A percentile compares a stretch with the other conserved stretches of the same genome.
These are phyloP conservation scores for Dryas iulia DNA, from an alignment of 1,140 invertebrate species.

Conservation along the genomic window DNA sequence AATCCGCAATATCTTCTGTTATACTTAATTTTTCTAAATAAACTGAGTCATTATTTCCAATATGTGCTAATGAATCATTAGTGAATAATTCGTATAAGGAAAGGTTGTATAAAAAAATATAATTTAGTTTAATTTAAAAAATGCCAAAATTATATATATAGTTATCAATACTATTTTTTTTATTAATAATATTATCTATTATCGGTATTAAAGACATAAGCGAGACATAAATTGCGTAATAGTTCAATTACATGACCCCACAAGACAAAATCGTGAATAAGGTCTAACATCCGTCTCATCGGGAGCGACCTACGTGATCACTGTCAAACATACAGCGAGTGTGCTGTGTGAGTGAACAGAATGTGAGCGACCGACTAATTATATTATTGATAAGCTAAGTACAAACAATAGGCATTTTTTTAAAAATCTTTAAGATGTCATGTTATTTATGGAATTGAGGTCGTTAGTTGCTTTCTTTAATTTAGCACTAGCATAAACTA, in stretches of 20 bases:
- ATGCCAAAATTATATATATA: too few relatives aligned
- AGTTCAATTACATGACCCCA: conserved; percentile 30
- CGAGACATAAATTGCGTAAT: conserved; percentile 19
- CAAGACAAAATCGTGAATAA: conserved; percentile 20
- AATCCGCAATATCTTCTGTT: conserved; percentile 3
- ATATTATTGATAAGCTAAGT: conserved; percentile 9
- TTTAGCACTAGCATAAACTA: background rate
- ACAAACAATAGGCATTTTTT: background rate
- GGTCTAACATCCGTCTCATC: conserved; percentile 13
- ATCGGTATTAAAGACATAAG: background rate
- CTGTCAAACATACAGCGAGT: conserved; percentile 15
- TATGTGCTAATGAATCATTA: background rate
- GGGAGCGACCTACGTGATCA: conserved; percentile 13
- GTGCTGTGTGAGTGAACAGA: conserved; percentile 14
- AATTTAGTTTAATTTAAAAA: background rate
- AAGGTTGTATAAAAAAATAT: background rate
- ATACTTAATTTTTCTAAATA: background rate
- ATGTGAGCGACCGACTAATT: conserved; percentile 15
- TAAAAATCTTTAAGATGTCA: background rate
- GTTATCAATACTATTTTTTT: background rate
- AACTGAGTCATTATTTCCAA: background rate
- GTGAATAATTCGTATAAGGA: background rate
- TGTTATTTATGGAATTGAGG: background rate
- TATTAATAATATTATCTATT: background rate
- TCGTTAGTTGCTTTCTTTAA: background rate